A percentile compares a stretch with the other conserved stretches of the same genome.
Conservation (phyloP, 2,797 vertebrate genomes). For the Philypnodon macrostomus region DNA sequence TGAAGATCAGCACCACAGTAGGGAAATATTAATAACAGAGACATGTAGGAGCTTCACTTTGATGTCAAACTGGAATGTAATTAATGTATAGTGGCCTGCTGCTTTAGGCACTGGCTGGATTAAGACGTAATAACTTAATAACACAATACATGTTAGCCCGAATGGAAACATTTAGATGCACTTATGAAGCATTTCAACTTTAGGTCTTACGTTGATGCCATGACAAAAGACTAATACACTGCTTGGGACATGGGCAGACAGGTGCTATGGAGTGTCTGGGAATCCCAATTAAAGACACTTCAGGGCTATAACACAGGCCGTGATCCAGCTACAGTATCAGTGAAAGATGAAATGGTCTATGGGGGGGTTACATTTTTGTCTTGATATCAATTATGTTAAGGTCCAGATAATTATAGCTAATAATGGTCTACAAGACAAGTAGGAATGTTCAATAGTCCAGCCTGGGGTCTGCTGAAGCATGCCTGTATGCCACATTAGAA, state of each 20-base stretch:
- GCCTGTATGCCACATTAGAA: slow-evolving; percentile 49
- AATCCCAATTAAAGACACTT: slow-evolving; percentile 41
- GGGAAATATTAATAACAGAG: slow-evolving; percentile 11
- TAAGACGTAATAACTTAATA: slow-evolving; percentile 47
- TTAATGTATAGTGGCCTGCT: slow-evolving; percentile 48
- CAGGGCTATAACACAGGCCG: slow-evolving; percentile 19
- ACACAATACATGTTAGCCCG: slow-evolving; percentile 8
- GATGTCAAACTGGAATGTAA: slow-evolving; percentile 54
- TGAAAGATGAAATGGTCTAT: slow-evolving; percentile 15
- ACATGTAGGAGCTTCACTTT: slow-evolving; percentile 18
- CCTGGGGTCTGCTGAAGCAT: slow-evolving; percentile 35
- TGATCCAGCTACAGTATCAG: slow-evolving; percentile 10
- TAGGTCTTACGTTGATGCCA: slow-evolving; percentile 33
- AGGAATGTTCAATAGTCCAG: slow-evolving; percentile 5
- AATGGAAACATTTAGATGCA: slow-evolving; percentile 34
- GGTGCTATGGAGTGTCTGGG: slow-evolving; percentile 49
- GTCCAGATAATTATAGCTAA: slow-evolving; percentile 17
- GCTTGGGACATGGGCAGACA: slow-evolving; percentile 50
- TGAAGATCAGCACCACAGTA: slow-evolving; percentile 9
- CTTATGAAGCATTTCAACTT: slow-evolving; percentile 24
- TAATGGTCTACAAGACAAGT: slow-evolving; percentile 26
- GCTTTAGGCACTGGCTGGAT: slow-evolving; percentile 37
- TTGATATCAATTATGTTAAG: slow-evolving; percentile 15
- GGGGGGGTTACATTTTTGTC: slow-evolving; percentile 21
- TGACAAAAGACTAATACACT: slow-evolving; percentile 32